Percentiles rank a stretch among this genome's conserved stretches.
These are phyloP conservation scores for Halcyon smyrnensis DNA, from an alignment of 2,797 vertebrate species.

Conservation along the genomic window DNA sequence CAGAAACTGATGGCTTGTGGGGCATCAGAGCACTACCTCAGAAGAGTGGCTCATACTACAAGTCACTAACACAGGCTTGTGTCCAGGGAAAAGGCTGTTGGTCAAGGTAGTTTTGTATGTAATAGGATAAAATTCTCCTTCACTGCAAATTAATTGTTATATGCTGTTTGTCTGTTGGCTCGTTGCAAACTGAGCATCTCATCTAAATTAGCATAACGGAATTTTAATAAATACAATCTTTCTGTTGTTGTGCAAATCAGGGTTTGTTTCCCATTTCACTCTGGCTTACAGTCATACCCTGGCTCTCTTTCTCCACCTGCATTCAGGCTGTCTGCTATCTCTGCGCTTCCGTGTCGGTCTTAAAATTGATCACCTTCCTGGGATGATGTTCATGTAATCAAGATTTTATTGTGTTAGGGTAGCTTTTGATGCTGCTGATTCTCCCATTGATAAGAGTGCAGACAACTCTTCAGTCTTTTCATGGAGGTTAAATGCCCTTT, in stretches of 20 bases:
- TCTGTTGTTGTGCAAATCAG: not conserved
- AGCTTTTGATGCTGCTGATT: not conserved
- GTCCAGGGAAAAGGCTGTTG: not conserved
- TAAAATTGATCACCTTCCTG: not conserved
- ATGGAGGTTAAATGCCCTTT: not conserved
- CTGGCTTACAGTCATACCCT: not conserved
- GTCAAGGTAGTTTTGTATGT: not conserved
- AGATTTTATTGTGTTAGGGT: not conserved
- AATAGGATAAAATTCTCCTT: not conserved
- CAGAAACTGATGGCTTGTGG: not conserved
- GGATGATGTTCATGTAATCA: not conserved
- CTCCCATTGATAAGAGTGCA: not conserved
- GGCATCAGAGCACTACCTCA: not conserved
- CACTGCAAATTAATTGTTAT: not conserved
- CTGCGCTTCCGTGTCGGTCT: not conserved
- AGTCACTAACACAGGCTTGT: accelerated
- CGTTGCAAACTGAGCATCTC: not conserved
- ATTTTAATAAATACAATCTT: not conserved
- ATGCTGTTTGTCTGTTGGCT: not conserved
- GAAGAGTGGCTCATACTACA: not conserved
- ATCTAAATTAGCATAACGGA: not conserved
- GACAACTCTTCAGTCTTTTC: not conserved
- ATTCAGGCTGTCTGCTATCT: not conserved
- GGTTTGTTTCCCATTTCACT: not conserved
- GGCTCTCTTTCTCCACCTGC: not conserved